These are phyloP conservation scores for Ditula angustiorana DNA, from an alignment of 2,888 invertebrate species.

Conservation along the genomic window DNA sequence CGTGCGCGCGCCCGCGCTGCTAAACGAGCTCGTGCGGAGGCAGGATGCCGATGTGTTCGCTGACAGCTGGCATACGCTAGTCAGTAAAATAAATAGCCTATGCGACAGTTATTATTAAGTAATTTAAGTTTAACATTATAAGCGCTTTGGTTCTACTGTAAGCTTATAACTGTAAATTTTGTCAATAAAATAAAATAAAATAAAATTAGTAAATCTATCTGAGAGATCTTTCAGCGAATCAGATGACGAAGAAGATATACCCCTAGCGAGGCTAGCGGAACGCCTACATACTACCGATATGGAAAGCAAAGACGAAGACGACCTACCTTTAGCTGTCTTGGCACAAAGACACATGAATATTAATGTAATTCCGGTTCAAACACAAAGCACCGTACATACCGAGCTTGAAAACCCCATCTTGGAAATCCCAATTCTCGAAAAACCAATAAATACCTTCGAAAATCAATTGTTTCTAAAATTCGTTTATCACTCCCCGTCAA, in stretches of 20 bases:
- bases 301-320: neutral
- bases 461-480: neutral
- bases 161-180: no score
- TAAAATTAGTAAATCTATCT: neutral
- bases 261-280: neutral
- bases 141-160: no score
- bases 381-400: neutral
- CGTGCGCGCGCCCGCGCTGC: no score
- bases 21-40: no score
- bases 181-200: no score
- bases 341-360: neutral
- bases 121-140: no score
- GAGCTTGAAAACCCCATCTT: neutral
- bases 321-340: neutral
- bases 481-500: neutral
- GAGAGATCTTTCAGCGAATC: neutral
- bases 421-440: neutral
- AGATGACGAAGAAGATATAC: neutral
- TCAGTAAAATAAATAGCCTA: no score
- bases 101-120: no score
- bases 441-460: neutral
- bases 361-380: neutral
- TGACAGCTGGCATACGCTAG: no score
- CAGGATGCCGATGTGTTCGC: no score
- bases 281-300: neutral